These are phyloP conservation scores for Sitodiplosis mosellana DNA, from an alignment of 1,140 invertebrate genomes.

Conservation along the genomic window DNA sequence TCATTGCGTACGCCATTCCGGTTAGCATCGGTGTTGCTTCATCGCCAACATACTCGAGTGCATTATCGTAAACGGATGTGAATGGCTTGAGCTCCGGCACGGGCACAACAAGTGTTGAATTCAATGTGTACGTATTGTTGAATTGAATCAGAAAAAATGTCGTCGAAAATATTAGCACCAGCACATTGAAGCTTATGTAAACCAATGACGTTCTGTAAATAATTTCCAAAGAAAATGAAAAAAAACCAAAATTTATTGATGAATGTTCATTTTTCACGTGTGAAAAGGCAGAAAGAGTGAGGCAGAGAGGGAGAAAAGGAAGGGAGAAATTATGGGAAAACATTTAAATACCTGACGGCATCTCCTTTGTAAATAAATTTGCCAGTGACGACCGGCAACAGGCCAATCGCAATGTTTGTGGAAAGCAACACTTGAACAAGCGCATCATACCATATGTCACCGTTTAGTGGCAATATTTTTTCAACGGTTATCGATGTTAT, in stretches of 20 bases:
- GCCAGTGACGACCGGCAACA: slow-evolving; percentile 21
- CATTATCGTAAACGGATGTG: slow-evolving; percentile 20
- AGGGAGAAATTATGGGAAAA: background rate
- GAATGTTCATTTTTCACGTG: background rate
- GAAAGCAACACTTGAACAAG: slow-evolving; percentile 22
- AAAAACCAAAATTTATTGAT: background rate
- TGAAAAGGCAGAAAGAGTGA: background rate
- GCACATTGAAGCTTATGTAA: slow-evolving; percentile 22
- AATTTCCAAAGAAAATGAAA: background rate
- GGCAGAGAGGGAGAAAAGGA: background rate
- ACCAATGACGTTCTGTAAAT: slow-evolving; percentile 17
- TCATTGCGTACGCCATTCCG: slow-evolving; percentile 14
- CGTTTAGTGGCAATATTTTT: slow-evolving; percentile 6
- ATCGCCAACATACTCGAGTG: slow-evolving; percentile 3
- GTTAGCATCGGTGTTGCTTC: slow-evolving; percentile 15
- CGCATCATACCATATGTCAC: slow-evolving; percentile 23
- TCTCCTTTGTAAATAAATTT: slow-evolving; percentile 25
- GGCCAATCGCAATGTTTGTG: slow-evolving; percentile 20
- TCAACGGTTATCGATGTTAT: too few species aligned
- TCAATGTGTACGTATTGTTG: slow-evolving; percentile 5
- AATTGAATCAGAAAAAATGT: slow-evolving; percentile 24
- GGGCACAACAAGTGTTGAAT: slow-evolving; percentile 8
- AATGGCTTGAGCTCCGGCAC: slow-evolving; percentile 21
- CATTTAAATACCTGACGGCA: slow-evolving; percentile 11
- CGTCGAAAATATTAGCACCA: slow-evolving; percentile 22